Evolutionary conservation across 2,113 vertebrate species (phyloP).

Genomic region (Neopipo cinnamomea): DNA sequence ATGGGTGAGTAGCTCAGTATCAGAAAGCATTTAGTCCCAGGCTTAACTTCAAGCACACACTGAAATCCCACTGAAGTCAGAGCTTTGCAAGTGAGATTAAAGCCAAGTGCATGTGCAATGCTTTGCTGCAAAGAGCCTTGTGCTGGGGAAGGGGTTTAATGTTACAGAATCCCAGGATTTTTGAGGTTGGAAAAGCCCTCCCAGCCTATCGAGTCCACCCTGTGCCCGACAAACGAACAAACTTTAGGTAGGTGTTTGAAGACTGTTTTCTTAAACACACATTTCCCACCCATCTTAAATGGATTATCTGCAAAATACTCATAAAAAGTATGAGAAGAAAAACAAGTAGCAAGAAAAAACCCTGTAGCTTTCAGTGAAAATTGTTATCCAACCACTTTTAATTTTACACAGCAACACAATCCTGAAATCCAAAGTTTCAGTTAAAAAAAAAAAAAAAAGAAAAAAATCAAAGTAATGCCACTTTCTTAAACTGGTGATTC

Average conservation of each 20-base stretch:
- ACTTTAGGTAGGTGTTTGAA: background rate
- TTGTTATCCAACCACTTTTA: background rate
- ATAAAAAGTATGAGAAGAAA: no score
- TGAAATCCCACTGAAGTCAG: background rate
- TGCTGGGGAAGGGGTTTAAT: background rate
- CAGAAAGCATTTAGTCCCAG: background rate
- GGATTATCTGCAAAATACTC: background rate
- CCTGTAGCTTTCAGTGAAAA: background rate
- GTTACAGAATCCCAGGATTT: background rate
- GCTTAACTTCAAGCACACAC: background rate
- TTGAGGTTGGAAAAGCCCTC: background rate
- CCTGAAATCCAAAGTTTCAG: background rate
- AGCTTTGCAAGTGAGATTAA: background rate
- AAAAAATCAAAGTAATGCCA: background rate
- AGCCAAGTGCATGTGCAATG: background rate
- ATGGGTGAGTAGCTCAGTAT: background rate
- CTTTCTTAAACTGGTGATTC: background rate
- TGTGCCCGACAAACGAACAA: background rate
- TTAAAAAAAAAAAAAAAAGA: background rate
- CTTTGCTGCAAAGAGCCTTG: background rate
- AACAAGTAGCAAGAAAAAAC: background rate
- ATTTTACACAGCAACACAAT: background rate
- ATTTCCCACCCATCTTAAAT: background rate
- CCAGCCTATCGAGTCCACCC: background rate
- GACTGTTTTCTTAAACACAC: background rate